phyloP scores from a whole-genome alignment of 2,797 vertebrate species.

The Scyliorhinus canicula region DNA sequence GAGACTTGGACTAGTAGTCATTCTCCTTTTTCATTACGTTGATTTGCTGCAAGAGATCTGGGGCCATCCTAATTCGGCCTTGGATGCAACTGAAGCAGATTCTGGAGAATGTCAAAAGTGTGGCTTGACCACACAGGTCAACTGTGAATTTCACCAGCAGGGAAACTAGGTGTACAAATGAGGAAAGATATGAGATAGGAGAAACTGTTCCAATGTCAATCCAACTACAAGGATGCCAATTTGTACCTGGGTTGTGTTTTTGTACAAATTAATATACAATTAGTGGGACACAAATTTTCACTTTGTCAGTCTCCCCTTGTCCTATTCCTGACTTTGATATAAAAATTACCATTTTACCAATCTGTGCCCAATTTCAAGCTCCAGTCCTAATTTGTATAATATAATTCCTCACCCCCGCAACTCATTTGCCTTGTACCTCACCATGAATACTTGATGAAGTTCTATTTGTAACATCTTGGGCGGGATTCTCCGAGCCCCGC shows the following conservation, averaged over 20 bases:
- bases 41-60: not conserved
- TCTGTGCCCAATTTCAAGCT: not conserved
- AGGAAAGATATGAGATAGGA: too few relatives aligned
- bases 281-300: too few relatives aligned
- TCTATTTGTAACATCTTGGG: not conserved
- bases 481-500: too few relatives aligned
- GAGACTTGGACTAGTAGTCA: too few relatives aligned
- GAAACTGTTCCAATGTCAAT: too few relatives aligned
- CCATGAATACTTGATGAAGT: not conserved
- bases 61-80: too few relatives aligned
- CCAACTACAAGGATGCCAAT: too few relatives aligned
- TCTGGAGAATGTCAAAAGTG: not conserved
- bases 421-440: not conserved
- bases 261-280: not conserved
- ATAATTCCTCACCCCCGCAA: not conserved
- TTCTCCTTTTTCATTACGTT: not conserved
- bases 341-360: not conserved
- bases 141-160: not conserved
- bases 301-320: too few relatives aligned
- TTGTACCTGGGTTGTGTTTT: too few relatives aligned
- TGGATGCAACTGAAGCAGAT: not conserved
- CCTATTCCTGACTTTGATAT: not conserved
- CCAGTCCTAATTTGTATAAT: not conserved
- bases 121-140: not conserved
- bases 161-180: not conserved